Evolutionary conservation across 2,797 vertebrate species (phyloP).

Genomic region (Gobionotothen gibberifrons): DNA sequence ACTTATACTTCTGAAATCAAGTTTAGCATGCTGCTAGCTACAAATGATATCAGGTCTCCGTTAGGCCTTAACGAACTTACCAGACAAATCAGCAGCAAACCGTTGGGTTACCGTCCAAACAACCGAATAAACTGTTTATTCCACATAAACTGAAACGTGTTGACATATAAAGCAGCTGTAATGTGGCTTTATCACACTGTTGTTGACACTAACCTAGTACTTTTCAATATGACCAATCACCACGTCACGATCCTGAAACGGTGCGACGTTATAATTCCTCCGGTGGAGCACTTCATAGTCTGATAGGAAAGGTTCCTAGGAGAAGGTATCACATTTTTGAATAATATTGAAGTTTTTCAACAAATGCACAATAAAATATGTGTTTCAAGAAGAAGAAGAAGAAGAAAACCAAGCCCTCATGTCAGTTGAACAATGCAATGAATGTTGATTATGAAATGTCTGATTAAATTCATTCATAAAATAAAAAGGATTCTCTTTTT

Average conservation of each 20-base stretch:
- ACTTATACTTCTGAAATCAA: not conserved
- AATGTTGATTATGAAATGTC: too few relatives aligned
- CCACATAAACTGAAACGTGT: not conserved
- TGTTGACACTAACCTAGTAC: slow-evolving; percentile 4
- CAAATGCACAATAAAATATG: not conserved
- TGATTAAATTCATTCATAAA: too few relatives aligned
- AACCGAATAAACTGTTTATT: not conserved
- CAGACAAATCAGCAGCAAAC: slow-evolving; percentile 30
- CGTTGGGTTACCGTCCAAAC: not conserved
- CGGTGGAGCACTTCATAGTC: slow-evolving; percentile 37
- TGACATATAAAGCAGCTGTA: not conserved
- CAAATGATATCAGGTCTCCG: slow-evolving; percentile 35
- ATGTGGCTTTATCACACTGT: not conserved
- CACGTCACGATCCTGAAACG: slow-evolving; percentile 70
- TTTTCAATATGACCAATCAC: slow-evolving; percentile 59
- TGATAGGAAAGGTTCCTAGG: not conserved
- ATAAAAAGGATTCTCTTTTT: not conserved
- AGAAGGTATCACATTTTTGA: not conserved
- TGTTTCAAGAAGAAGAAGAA: not conserved
- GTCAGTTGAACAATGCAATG: too few relatives aligned
- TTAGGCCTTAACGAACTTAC: slow-evolving; percentile 67
- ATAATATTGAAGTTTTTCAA: not conserved
- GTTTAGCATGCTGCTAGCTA: slow-evolving; percentile 32
- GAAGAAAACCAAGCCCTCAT: too few relatives aligned
- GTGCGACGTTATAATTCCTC: slow-evolving; percentile 37